Percentiles rank a stretch among this genome's conserved stretches.
Evolutionary conservation across 2,797 vertebrate species (phyloP).

Genomic region (Tokudaia muenninki): DNA sequence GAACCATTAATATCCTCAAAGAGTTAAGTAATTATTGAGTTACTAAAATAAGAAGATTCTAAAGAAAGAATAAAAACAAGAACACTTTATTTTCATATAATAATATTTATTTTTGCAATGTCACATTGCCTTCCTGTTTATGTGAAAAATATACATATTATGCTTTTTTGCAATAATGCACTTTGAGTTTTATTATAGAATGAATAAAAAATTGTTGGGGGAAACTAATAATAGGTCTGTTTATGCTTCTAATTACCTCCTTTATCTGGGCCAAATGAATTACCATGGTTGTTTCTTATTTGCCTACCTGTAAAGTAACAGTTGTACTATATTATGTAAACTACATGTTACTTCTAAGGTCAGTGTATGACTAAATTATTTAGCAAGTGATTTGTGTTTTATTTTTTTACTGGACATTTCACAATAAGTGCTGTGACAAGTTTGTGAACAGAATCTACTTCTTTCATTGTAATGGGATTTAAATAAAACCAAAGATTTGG

Average conservation of each 20-base stretch:
- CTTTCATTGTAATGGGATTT: constrained; percentile 24
- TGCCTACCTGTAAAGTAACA: neutral
- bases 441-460: constrained; percentile 47
- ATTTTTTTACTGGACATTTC: constrained; percentile 61
- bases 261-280: constrained; percentile 41
- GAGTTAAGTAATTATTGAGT: constrained; percentile 51
- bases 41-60: constrained; percentile 26
- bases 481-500: neutral
- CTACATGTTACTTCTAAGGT: neutral
- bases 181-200: constrained; percentile 55
- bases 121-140: neutral
- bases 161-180: neutral
- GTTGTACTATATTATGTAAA: neutral
- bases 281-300: constrained; percentile 27
- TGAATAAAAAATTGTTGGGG: constrained; percentile 16
- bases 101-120: neutral
- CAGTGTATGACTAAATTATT: constrained; percentile 62
- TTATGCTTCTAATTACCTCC: constrained; percentile 45
- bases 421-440: constrained; percentile 39
- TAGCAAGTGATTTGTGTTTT: constrained; percentile 33
- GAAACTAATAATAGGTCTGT: constrained; percentile 20
- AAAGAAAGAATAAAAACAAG: constrained; percentile 32
- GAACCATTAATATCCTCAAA: constrained; percentile 12
- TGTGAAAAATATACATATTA: neutral
- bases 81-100: constrained; percentile 17